Evolutionary conservation across 2,113 vertebrate species (phyloP), one percentile per base, ranked within the genome.

Genomic region (Gymnocephalus cernua): DNA sequence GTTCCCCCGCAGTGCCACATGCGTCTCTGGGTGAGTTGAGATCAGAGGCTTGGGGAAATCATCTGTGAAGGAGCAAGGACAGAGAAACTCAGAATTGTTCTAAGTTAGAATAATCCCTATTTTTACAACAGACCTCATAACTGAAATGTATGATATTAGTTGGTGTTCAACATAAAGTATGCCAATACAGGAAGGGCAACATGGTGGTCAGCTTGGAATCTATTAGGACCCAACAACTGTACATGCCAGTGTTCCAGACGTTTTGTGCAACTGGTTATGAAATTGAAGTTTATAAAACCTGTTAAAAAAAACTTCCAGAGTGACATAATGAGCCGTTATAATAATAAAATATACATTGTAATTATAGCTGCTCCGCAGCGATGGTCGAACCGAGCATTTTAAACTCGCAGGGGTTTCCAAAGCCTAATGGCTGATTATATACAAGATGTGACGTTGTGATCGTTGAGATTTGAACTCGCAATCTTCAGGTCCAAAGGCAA

Each of bases 21-120:
- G 96, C 0, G 97, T 98, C 94, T 98, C 98, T 29, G 98, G 98
- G 83, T 99, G 98, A 66, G 97, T 93, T 0, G 96, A 97, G 94
- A 99, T 99, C 90, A 95, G 97, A 16, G 98, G 98, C 87, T 99
- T 99, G 72, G 98, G 98, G 91, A 99, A 98, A 94, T 99, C 98
- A 90, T 99, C 98, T 99, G 82, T n/a, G 19, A 14, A 41, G 13
- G 6, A 19, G 23, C 1, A 21, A 4, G 9, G 64, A 70, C 10
- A 62, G 15, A 18, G 4, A 32, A 48, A 50, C 8, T 51, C n/a
- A 23, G 15, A 4, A 29, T 19, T 45, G 62, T 69, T 15, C 0
- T 1, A 29, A n/a, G 44, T 29, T 18, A 38, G 61, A 80, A 29
- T 10, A 59, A 50, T 29, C 3, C 1, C 4, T 16, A 53, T 15